Base-by-base conservation (phyloP, 2,797 vertebrate species). In the Mareca penelope region DNA sequence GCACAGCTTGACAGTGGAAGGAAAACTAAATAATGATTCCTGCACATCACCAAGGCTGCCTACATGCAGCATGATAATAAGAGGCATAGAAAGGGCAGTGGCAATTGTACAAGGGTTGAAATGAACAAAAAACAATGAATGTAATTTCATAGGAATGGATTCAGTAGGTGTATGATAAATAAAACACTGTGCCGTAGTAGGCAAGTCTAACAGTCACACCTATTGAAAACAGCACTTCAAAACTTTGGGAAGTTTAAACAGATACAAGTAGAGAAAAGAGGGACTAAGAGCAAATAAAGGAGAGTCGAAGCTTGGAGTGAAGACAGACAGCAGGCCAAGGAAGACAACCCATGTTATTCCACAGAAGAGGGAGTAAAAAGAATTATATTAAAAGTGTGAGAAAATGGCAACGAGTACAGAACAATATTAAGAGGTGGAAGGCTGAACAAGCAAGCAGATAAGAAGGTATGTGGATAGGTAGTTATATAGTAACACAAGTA, bases 301-400 rank as follows among this genome's bases (percentile, higher is more conserved):
- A 95, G 88, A 93, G 44, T 0, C 1, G 0, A 67, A 65, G 31
- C 63, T 64, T 39, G 44, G 37, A 72, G 75, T 63, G 67, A 39
- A 70, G 85, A 39, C 57, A 52, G 64, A 91, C 35, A 86, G 83
- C 48, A 73, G 57, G 91, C 84, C 88, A 94, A 88, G 70, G 56
- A 88, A 84, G 91, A 91, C 70, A 95, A 86, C 7, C 15, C 16
- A 35, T 56, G 56, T 79, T 93, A 90, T 94, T 96, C 33, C 52
- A 85, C 23, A 75, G 46, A 52, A 52, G 4, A 72, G 37, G n/a
- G 80, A 93, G 88, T 40, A 81, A 79, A 78, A 84, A 65, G 9
- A 72, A 72, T 65, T 61, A 42, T 65, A 88, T 84, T 55, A 72
- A 55, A 89, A 79, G 59, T 5, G 26, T 16, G 17, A 90, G 64